Conservation (phyloP, 2,797 vertebrate genomes). For the Cheirogaleus major region DNA sequence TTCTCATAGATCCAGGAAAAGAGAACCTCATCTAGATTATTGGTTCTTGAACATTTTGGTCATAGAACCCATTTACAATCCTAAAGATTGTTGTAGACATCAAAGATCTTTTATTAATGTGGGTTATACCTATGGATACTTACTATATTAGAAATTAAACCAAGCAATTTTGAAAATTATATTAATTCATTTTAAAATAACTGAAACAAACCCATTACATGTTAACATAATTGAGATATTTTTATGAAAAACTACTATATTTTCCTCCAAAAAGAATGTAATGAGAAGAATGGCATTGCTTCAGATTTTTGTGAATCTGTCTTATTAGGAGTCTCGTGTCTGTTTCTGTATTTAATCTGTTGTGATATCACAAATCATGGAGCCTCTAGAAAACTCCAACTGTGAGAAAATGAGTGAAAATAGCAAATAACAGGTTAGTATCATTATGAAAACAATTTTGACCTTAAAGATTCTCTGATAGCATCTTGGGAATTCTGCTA, state of each 20-base stretch:
- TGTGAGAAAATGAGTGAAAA: neutral
- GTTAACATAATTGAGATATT: neutral
- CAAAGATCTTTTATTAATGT: neutral
- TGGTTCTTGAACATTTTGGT: neutral
- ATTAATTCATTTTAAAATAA: conserved; percentile 11
- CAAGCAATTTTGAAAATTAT: neutral
- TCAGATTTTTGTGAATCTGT: neutral
- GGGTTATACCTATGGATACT: neutral
- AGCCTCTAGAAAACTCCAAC: neutral
- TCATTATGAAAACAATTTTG: conserved; percentile 42
- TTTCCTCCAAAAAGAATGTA: neutral
- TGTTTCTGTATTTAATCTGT: neutral
- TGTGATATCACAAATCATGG: neutral
- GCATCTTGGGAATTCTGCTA: neutral
- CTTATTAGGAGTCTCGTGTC: neutral
- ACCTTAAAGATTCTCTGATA: neutral
- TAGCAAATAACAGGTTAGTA: neutral
- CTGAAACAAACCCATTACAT: neutral
- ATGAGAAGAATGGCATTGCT: neutral
- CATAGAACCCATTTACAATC: neutral
- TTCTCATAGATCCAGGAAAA: neutral
- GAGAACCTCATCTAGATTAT: neutral
- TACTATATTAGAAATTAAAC: neutral
- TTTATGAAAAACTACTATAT: neutral
- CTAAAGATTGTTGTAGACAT: neutral